Evolutionary conservation across 2,888 invertebrate genomes (phyloP).

Genomic region (Oligia fasciuncula): DNA sequence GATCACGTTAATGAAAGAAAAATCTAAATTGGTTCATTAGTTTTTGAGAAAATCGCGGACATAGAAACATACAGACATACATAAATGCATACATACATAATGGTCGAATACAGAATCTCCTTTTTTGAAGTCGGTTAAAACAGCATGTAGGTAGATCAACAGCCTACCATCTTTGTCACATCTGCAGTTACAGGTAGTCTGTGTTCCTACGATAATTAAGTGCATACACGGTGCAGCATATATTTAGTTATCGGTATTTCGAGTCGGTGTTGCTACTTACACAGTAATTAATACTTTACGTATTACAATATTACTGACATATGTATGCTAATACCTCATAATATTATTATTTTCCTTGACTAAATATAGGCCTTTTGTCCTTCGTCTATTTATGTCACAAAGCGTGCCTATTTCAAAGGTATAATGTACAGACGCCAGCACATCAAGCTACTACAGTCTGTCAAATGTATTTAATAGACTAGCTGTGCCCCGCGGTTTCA

Average conservation of each 20-base stretch:
- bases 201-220: slow-evolving; percentile 46
- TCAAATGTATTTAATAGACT: too few relatives aligned
- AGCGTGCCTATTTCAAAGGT: neutral
- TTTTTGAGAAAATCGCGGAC: too few relatives aligned
- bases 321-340: slow-evolving; percentile 29
- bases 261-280: slow-evolving; percentile 32
- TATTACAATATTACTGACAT: slow-evolving; percentile 17
- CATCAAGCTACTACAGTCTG: too few relatives aligned
- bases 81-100: too few relatives aligned
- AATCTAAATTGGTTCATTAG: too few relatives aligned
- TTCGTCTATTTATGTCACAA: slow-evolving; percentile 13
- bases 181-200: slow-evolving; percentile 33
- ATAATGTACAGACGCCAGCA: neutral
- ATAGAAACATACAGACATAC: too few relatives aligned
- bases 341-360: slow-evolving; percentile 7
- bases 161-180: neutral
- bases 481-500: too few relatives aligned
- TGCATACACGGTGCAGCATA: slow-evolving; percentile 33
- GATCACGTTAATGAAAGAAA: too few relatives aligned
- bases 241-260: slow-evolving; percentile 54
- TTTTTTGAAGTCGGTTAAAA: too few relatives aligned
- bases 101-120: too few relatives aligned
- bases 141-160: too few relatives aligned
- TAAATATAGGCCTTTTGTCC: slow-evolving; percentile 8
- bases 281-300: slow-evolving; percentile 6